Evolutionary conservation across 1,140 invertebrate genomes (phyloP), one percentile per base, ranked within the genome.

Genomic region (Solen grandis): DNA sequence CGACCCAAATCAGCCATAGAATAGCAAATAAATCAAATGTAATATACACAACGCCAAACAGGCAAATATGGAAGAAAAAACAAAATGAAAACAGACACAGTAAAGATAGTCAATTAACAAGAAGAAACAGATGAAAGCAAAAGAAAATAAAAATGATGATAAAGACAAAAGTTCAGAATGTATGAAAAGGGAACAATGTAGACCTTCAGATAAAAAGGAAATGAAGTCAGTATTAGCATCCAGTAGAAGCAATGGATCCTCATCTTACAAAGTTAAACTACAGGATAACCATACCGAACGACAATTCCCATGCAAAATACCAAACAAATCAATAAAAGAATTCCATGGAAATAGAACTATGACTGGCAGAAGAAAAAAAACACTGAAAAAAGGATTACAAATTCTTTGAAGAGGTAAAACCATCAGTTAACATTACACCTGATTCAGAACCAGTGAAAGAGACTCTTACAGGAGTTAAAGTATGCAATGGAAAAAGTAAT

Each of bases 281-380:
- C 13, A 5, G 27, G 2, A 63, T 1, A 5, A 3, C 1, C 29
- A 41, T 2, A 19, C 76, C 41, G 25, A 59, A 5, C 70, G 76
- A 66, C 22, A 50, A 33, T 79, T 62, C 27, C 4, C 54, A 31
- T 79, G 66, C 35, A 69, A 79, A 31, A 46, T 68, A 4, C 76
- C 73, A n/a, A 2, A 16, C 33, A 19, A 16, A 14, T 29, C 65
- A 14, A 16, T 33, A 1, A 35, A 50, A 54, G 73, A 75, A 54
- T 75, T 65, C 19, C 73, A 75, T 65, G 29, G 38, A 25, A 33
- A 63, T n/a, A 8, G 29, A 16, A 78, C 65, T 22, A 62, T 62
- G 65, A 62, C n/a, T 31, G 76, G 76, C 5, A 78, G 52, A 35
- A 69, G 35, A 54, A 33, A 63, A 54, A 54, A 46, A 10, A n/a